Percentiles rank a stretch among this genome's conserved stretches.
Evolutionary conservation across 2,113 vertebrate genomes (phyloP).

Genomic region (Amazona vittata): DNA sequence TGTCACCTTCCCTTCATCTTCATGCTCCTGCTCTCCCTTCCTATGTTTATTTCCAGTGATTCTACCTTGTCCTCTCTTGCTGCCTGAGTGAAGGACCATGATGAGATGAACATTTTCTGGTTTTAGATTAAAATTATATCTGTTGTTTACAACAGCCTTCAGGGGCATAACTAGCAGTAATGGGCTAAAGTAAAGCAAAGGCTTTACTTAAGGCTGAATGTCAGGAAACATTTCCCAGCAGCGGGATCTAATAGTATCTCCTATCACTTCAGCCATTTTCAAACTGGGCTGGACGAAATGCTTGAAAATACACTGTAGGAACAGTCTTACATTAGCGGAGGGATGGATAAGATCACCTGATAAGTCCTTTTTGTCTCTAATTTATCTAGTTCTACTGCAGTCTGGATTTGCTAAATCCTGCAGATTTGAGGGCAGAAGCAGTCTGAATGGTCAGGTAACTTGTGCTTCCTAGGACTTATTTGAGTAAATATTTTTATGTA

Average conservation of each 20-base stretch:
- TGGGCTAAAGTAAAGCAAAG: background rate
- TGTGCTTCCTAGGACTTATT: background rate
- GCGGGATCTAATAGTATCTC: constrained; percentile 1
- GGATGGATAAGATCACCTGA: background rate
- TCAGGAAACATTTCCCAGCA: background rate
- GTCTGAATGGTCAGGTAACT: background rate
- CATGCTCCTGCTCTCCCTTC: background rate
- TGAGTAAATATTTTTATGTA: background rate
- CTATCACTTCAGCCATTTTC: constrained; percentile 2
- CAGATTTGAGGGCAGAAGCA: background rate
- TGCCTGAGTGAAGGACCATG: background rate
- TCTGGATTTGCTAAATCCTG: background rate
- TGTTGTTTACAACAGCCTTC: background rate
- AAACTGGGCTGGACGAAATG: background rate
- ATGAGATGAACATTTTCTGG: background rate
- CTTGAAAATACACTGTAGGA: background rate
- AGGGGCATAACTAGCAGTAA: background rate
- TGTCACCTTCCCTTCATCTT: background rate
- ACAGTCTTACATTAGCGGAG: background rate
- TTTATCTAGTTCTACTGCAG: background rate
- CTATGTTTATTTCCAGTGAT: background rate
- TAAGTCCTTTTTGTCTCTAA: background rate
- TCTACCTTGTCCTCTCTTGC: background rate
- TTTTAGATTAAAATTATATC: background rate
- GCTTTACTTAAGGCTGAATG: background rate